Evolutionary conservation across 2,797 vertebrate species (phyloP), one percentile per base, ranked within the genome.

Genomic region (Austrolebias charrua): DNA sequence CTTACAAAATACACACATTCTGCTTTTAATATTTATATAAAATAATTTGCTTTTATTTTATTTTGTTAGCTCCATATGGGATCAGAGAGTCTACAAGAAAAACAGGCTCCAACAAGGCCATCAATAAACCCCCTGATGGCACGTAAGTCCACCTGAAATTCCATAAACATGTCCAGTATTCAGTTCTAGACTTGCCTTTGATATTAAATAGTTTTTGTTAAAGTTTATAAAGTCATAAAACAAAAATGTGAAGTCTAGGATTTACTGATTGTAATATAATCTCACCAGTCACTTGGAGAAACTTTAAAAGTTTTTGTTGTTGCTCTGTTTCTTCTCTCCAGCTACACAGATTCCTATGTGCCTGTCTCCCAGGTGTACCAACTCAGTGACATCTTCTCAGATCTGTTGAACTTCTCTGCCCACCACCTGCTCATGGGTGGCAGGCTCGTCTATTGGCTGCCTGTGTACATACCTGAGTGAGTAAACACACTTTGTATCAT

Each of bases 381-480:
- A 76, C 91, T 99, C 73, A 97, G 96, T 66, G 96, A 99, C 89
- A 98, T 99, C 89, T 98, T 99, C 82, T 92, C 93, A 54, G 98
- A 99, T 85, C 93, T 99, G 1, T 84, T 99, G 71, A 95, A 94
- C 84, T 97, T 98, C 85, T 94, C 96, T 0, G 95, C 95, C 20
- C 92, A 93, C 35, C 91, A 93, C 63, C 92, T 99, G 55, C 91
- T 95, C 65, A 81, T 94, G 79, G 95, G 95, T 6, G 97, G 98
- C 78, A 93, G 96, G 84, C 84, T 99, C 0, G 97, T 98, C 33
- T 99, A 98, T 78, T 99, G 98, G 98, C 88, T 99, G 75, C 98
- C 98, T 0, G 69, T 97, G 63, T 96, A 98, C 91, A 95, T 88
- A 64, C 95, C 97, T 80, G 97, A 99, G 98, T 99, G 93, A 81